phyloP scores from a whole-genome alignment of 1,140 invertebrate genomes.

The Onthophagus taurus region DNA sequence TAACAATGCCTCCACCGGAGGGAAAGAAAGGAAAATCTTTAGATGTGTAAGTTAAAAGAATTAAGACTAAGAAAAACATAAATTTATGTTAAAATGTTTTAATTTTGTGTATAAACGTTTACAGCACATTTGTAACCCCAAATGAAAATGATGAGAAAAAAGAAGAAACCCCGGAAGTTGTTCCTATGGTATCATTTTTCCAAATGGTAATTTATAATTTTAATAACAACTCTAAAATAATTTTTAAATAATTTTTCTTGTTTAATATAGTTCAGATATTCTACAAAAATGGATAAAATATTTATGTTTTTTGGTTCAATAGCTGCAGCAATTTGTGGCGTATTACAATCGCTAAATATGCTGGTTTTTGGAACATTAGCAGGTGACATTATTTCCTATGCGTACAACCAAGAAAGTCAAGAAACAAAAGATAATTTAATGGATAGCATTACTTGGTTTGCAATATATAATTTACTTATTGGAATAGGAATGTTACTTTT shows the following conservation, averaged over 20 bases:
- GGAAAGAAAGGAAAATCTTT: too few species aligned
- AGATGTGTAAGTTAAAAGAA: too few species aligned
- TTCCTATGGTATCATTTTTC: constrained; percentile 4
- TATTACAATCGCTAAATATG: constrained; percentile 55
- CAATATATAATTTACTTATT: constrained; percentile 48
- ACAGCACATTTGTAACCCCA: too few species aligned
- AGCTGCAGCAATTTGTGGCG: constrained; percentile 48
- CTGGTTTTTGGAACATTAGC: constrained; percentile 59
- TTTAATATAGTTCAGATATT: constrained; percentile 48
- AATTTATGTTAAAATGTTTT: too few species aligned
- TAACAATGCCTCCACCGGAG: too few species aligned
- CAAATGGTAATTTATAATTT: constrained; percentile 1
- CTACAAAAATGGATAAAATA: constrained; percentile 46
- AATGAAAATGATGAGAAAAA: too few species aligned
- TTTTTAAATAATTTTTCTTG: not conserved
- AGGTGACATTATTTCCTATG: constrained; percentile 39
- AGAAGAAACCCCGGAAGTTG: not conserved
- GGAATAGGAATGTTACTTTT: constrained; percentile 49
- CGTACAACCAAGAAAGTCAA: constrained; percentile 4
- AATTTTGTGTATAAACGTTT: too few species aligned
- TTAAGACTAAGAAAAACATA: too few species aligned
- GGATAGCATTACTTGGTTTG: constrained; percentile 43
- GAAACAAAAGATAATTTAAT: constrained; percentile 16
- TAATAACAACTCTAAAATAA: not conserved
- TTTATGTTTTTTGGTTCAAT: constrained; percentile 50